A percentile compares a stretch with the other conserved stretches of the same genome.
Evolutionary conservation across 2,113 vertebrate genomes (phyloP).

Genomic region (Micromys minutus): DNA sequence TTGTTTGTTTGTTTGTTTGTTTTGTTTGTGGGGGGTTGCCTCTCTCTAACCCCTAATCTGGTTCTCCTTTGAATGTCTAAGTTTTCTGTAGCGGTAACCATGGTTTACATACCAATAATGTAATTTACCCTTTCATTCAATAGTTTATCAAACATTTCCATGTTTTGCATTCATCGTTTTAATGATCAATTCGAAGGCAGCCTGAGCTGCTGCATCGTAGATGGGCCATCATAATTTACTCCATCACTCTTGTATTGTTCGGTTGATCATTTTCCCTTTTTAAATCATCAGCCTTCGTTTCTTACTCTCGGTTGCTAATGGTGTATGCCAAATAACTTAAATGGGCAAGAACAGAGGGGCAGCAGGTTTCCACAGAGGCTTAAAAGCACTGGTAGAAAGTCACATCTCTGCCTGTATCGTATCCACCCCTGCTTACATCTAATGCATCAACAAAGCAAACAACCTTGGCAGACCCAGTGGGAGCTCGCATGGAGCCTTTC

Average conservation of each 20-base stretch:
- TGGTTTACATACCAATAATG: constrained; percentile 24
- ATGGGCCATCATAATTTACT: constrained; percentile 63
- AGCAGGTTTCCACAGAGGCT: constrained; percentile 59
- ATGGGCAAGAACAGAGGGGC: constrained; percentile 40
- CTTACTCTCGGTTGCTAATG: constrained; percentile 50
- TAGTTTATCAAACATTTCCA: constrained; percentile 60
- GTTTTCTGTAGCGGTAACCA: constrained; percentile 51
- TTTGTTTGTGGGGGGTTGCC: background rate
- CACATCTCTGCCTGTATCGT: background rate
- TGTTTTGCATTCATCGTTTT: constrained; percentile 63
- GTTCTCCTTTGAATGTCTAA: background rate
- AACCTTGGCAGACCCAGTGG: background rate
- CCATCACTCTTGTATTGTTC: constrained; percentile 66
- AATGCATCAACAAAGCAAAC: constrained; percentile 12
- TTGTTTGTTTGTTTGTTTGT: background rate
- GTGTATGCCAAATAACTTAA: constrained; percentile 68
- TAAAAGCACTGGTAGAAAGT: constrained; percentile 54
- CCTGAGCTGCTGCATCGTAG: background rate
- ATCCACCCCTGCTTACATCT: background rate
- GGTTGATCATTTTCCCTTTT: constrained; percentile 60
- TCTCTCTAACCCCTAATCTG: background rate
- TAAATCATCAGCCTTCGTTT: constrained; percentile 65
- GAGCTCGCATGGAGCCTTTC: background rate
- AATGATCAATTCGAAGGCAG: constrained; percentile 57
- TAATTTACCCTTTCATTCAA: constrained; percentile 52